Evolutionary conservation across 2,797 vertebrate genomes (phyloP).

Genomic region (Spheniscus humboldti): DNA sequence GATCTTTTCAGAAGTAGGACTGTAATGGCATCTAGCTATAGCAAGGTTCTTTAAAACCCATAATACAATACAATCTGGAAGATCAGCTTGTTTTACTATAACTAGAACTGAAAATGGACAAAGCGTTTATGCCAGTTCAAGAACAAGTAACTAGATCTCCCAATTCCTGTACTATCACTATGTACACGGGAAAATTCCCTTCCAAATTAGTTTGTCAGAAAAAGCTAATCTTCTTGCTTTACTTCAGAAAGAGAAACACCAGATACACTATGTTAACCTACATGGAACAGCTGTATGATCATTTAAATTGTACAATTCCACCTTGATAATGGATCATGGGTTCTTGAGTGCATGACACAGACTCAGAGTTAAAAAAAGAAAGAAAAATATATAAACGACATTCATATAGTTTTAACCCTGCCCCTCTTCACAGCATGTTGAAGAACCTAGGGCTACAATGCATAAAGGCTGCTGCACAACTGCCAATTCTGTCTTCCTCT

Average conservation of each 20-base stretch:
- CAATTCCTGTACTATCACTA: not conserved
- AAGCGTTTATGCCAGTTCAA: not conserved
- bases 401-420: not conserved
- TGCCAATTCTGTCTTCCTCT: not conserved
- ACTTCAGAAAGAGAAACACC: not conserved
- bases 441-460: not conserved
- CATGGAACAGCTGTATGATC: not conserved
- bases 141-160: not conserved
- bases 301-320: not conserved
- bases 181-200: not conserved
- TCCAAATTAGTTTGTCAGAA: not conserved
- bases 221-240: not conserved
- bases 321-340: not conserved
- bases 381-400: not conserved
- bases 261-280: not conserved
- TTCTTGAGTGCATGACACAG: not conserved
- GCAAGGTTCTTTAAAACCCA: slow-evolving; percentile 26
- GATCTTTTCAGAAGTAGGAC: slow-evolving; percentile 2
- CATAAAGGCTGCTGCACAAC: not conserved
- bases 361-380: not conserved
- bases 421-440: not conserved
- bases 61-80: not conserved
- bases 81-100: slow-evolving; percentile 23
- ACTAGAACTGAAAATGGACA: not conserved
- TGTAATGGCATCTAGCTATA: not conserved